Evolutionary conservation across 2,888 invertebrate species (phyloP).

Genomic region (Apodemia duryi): DNA sequence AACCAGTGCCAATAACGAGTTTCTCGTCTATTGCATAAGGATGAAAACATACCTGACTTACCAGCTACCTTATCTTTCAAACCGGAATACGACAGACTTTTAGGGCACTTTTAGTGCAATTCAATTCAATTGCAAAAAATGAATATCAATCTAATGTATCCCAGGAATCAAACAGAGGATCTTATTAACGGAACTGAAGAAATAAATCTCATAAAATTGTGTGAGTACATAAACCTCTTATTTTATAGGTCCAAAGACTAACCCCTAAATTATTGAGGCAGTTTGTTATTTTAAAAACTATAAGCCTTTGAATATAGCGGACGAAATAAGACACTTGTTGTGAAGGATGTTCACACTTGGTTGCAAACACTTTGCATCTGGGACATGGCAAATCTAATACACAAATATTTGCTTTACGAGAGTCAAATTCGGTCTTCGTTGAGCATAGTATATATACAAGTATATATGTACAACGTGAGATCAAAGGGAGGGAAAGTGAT

Average conservation of each 20-base stretch:
- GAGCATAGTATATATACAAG: slow-evolving; percentile 8
- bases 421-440: slow-evolving; percentile 14
- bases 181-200: too few species aligned
- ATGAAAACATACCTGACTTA: too few species aligned
- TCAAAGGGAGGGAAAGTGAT: not conserved
- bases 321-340: not conserved
- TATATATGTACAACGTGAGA: not conserved
- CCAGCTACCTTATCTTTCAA: too few species aligned
- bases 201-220: too few species aligned
- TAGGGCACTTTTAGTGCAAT: too few species aligned
- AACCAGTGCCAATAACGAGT: too few species aligned
- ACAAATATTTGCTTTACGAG: slow-evolving; percentile 16
- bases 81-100: too few species aligned
- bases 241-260: not conserved
- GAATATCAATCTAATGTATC: too few species aligned
- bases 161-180: too few species aligned
- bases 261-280: not conserved
- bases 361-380: slow-evolving; percentile 2
- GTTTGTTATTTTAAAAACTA: not conserved
- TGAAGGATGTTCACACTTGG: not conserved
- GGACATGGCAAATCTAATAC: slow-evolving; percentile 12
- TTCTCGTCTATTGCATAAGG: too few species aligned
- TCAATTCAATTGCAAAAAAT: too few species aligned
- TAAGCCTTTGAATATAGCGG: not conserved
- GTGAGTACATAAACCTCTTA: not conserved